Base-by-base conservation (phyloP, 2,797 vertebrate species). In the Argentina silus region DNA sequence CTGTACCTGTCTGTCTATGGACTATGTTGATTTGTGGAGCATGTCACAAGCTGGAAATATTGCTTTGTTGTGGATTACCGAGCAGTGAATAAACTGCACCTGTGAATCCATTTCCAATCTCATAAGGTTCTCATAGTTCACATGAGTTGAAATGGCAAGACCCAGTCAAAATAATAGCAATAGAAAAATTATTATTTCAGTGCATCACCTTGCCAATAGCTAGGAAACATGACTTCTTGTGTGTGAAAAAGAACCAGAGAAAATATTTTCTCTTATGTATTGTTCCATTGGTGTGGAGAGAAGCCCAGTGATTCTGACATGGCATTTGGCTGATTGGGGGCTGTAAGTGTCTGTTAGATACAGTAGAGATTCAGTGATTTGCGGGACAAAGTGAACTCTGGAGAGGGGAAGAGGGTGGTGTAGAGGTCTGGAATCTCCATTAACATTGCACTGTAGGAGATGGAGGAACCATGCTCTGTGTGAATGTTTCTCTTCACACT, bases 391-490 rank as follows among this genome's bases (percentile, higher is more conserved):
- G 23, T 51, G 66, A 75, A 86, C 69, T 73, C 69, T 62, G 59
- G 69, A 79, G 79, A 83, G 36, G 74, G 86, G 85, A 89, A 88
- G 79, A 82, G 84, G 88, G 85, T 87, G 88, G 70, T 83, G 75
- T 75, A 21, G 1, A 64, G 21, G 73, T 90, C 88, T 91, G 89
- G 86, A 89, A 89, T 89, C 83, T 91, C 78, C 85, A 90, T 91
- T 79, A 88, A 67, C 27, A 8, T 2, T 0, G 66, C 63, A 21
- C 82, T 78, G 69, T 60, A 69, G 79, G 78, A 67, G 79, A 77
- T 73, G 55, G 45, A 83, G 66, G 19, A 4, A 57, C 74, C 70
- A 72, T 70, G 79, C 77, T 72, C 68, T 10, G 55, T 60, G 56
- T 56, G 64, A 62, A 75, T 71, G 67, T 45, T 73, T 80, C 80